These are phyloP conservation scores for Papilio elwesi DNA, from an alignment of 2,888 invertebrate species.

Conservation along the genomic window DNA sequence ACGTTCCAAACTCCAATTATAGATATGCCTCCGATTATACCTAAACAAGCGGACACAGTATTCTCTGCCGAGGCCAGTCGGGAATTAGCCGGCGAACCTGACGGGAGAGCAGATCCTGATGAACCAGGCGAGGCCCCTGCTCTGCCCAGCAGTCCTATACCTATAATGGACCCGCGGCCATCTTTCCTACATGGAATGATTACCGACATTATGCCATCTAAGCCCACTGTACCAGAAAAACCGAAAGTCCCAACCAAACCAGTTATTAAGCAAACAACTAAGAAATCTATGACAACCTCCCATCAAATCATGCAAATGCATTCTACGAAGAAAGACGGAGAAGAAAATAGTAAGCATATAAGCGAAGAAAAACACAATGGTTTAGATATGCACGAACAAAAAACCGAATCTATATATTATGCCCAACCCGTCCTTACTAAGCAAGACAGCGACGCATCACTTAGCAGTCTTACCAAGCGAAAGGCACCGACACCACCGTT, in stretches of 20 bases:
- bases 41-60: conserved; percentile 71
- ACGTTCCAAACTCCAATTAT: conserved; percentile 80
- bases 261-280: conserved; percentile 80
- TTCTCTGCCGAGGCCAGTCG: conserved; percentile 87
- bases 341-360: conserved; percentile 61
- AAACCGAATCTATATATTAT: conserved; percentile 72
- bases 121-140: conserved; percentile 87
- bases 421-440: conserved; percentile 81
- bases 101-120: conserved; percentile 93
- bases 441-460: conserved; percentile 83
- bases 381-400: conserved; percentile 68
- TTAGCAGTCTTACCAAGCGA: conserved; percentile 86
- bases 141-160: conserved; percentile 88
- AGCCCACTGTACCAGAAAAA: conserved; percentile 89
- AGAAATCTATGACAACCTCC: conserved; percentile 65
- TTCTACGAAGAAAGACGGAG: conserved; percentile 71
- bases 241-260: conserved; percentile 86
- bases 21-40: conserved; percentile 77
- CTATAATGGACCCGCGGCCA: conserved; percentile 83
- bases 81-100: conserved; percentile 93
- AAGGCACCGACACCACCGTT: conserved; percentile 91
- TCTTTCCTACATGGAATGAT: conserved; percentile 89
- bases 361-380: conserved; percentile 73
- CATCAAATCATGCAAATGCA: conserved; percentile 82
- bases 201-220: conserved; percentile 74